Percentiles rank a stretch among this genome's conserved stretches.
Evolutionary conservation across 53 echinoderm and acorn worm species (phyloP).

Genomic region (Arbacia lixula): DNA sequence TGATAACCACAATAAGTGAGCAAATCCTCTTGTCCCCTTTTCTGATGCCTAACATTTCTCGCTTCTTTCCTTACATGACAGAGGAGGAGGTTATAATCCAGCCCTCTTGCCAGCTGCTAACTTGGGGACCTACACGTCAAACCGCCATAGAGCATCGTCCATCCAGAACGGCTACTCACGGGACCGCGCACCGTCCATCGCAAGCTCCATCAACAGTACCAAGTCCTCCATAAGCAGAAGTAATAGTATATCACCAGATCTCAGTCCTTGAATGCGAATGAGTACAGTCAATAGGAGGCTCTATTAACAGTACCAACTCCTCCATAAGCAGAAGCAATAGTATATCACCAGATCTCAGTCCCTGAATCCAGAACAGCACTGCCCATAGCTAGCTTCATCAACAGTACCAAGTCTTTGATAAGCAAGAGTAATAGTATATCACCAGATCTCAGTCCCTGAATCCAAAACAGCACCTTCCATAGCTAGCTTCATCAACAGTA

Average conservation of each 20-base stretch:
- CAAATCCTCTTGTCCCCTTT: too few relatives aligned
- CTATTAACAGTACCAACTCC: too few relatives aligned
- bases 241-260: slow-evolving; percentile 22
- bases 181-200: slow-evolving; percentile 10
- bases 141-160: background rate
- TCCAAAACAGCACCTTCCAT: too few relatives aligned
- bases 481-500: background rate
- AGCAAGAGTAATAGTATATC: too few relatives aligned
- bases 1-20: too few relatives aligned
- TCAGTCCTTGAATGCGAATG: slow-evolving; percentile 9
- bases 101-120: background rate
- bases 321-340: too few relatives aligned
- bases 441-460: background rate
- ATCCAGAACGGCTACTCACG: background rate
- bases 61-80: too few relatives aligned
- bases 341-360: too few relatives aligned
- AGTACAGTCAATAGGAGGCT: background rate
- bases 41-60: too few relatives aligned
- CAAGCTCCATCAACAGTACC: slow-evolving; percentile 25
- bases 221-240: slow-evolving; percentile 14
- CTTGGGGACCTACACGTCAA: background rate
- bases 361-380: too few relatives aligned
- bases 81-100: background rate
- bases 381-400: background rate
- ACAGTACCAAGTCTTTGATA: background rate